Evolutionary conservation across 2,113 vertebrate genomes (phyloP).

Genomic region (Misgurnus mizolepis): DNA sequence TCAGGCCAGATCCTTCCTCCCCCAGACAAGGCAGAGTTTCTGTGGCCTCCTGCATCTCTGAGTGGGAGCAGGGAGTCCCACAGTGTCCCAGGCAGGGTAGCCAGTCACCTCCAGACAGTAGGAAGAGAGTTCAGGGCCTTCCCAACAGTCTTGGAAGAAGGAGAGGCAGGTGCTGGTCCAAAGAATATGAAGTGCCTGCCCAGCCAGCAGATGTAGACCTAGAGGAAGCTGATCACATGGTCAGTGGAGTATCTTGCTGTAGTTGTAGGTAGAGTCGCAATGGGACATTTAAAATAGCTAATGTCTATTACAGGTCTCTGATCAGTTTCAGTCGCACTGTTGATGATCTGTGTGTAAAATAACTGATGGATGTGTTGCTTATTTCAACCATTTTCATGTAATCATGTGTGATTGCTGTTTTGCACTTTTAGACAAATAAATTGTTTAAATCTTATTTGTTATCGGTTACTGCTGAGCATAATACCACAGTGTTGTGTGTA

Average conservation of each 20-base stretch:
- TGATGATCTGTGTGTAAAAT: conserved; percentile 14
- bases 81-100: conserved; percentile 70
- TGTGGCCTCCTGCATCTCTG: conserved; percentile 88
- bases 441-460: not conserved
- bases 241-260: conserved; percentile 74
- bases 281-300: conserved; percentile 17
- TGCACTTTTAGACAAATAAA: conserved; percentile 49
- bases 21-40: conserved; percentile 81
- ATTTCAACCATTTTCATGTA: conserved; percentile 3
- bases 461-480: conserved; percentile 1
- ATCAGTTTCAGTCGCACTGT: not conserved
- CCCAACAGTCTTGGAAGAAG: conserved; percentile 79
- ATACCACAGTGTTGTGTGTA: not conserved
- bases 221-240: conserved; percentile 82
- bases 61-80: conserved; percentile 90
- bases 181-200: conserved; percentile 66
- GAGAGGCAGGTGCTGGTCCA: conserved; percentile 80
- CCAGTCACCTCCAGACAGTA: conserved; percentile 61
- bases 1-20: conserved; percentile 64
- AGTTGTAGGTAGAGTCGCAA: conserved; percentile 49
- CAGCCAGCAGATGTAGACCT: conserved; percentile 73
- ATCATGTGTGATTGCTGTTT: not conserved
- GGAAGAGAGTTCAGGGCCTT: conserved; percentile 73
- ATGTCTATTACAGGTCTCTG: not conserved
- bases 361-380: conserved; percentile 13